Base-by-base conservation (phyloP, 2,113 vertebrate species). In the human region DNA sequence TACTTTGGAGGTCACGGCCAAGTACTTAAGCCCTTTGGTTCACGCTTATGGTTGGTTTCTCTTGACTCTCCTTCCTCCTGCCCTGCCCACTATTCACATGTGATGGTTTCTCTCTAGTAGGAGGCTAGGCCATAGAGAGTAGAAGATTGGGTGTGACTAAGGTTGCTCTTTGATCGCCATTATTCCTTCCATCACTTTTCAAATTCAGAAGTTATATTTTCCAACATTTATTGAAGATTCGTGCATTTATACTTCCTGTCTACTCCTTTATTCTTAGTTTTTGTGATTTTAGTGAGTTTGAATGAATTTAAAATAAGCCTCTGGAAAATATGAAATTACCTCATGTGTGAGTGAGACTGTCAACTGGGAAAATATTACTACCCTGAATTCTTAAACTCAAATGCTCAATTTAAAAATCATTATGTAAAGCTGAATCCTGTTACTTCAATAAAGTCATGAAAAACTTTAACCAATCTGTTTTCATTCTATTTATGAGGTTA, bases 321-420 rank as follows among this genome's bases (percentile, higher is more conserved):
- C 43, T 92, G 48, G 83, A 76, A 81, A 76, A 78, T 68, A 16
- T 86, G 48, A 96, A 95, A 87, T 93, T 22, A 89, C 57, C 52
- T 97, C 52, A 48, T 13, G 40, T 78, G 85, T 16, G 57, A 89
- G 27, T 68, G 48, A 93, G 68, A 66, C 61, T 82, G 30, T 48
- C 18, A 32, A 11, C 82, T 61, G 80, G 81, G 52, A 93, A 96
- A 97, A 89, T 75, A 94, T 82, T 88, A 97, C 52, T 73, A n/a
- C 7, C 5, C 35, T 96, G 43, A 72, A 75, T 73, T 50, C 27
- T 81, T 85, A 97, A 80, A 55, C 7, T 6, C 83, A 95, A 52
- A 89, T 75, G 20, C n/a, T 94, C 45, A 95, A 55, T 83, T 76
- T 59, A 68, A 87, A 86, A 87, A 66, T 89, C 72, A 85, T 52